These are phyloP conservation scores for Tiphia femorata DNA, from an alignment of 2,888 invertebrate species.

Conservation along the genomic window DNA sequence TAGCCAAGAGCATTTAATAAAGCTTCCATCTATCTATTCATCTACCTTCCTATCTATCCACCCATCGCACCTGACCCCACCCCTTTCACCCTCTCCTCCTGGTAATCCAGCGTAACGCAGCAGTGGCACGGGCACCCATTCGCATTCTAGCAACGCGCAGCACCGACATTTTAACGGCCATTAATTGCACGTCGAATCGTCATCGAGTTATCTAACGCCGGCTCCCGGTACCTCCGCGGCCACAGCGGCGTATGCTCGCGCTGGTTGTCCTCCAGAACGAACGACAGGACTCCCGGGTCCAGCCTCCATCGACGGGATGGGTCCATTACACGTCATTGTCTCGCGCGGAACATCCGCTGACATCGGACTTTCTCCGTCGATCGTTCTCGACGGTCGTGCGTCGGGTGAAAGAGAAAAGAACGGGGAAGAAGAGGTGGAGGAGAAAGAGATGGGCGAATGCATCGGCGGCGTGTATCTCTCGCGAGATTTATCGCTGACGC, in stretches of 20 bases:
- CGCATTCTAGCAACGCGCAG: too few species aligned
- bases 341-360: conserved; percentile 7
- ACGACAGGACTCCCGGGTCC: too few species aligned
- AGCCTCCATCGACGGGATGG: conserved; percentile 21
- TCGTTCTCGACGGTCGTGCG: conserved; percentile 17
- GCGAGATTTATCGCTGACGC: conserved; percentile 43
- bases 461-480: conserved; percentile 20
- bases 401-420: too few species aligned
- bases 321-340: conserved; percentile 44
- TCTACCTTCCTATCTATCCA: too few species aligned
- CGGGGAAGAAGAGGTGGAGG: too few species aligned
- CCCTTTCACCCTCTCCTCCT: too few species aligned
- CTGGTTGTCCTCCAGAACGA: not conserved
- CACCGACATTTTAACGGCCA: conserved; percentile 45
- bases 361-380: conserved; percentile 39
- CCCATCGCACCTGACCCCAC: too few species aligned
- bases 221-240: not conserved
- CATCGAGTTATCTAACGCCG: conserved; percentile 15
- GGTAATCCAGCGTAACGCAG: too few species aligned
- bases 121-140: too few species aligned
- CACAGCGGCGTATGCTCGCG: not conserved
- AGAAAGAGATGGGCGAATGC: too few species aligned
- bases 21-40: too few species aligned
- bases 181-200: conserved; percentile 54
- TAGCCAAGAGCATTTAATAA: too few species aligned